phyloP scores from a whole-genome alignment of 1,140 invertebrate species.

The Pseudomyrmex pallidus region DNA sequence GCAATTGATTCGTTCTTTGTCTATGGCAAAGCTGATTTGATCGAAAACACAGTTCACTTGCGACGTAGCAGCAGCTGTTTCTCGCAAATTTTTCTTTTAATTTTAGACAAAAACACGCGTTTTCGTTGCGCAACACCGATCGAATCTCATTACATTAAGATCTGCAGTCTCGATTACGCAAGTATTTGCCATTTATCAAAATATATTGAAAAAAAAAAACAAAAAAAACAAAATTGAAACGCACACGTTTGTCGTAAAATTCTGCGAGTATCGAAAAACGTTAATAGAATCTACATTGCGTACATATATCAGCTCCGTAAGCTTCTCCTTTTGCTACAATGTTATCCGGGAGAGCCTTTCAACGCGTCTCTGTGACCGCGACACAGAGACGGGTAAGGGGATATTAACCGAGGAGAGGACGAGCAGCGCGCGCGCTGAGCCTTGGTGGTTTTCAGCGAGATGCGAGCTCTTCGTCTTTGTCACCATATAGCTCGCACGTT shows the following conservation, averaged over 20 bases:
- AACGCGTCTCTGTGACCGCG: not conserved
- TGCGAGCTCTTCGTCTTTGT: constrained; percentile 21
- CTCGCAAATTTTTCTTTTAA: constrained; percentile 5
- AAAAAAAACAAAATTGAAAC: not conserved
- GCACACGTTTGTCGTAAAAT: not conserved
- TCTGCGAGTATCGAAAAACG: not conserved
- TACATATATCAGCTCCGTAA: too few species aligned
- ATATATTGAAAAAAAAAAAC: too few species aligned
- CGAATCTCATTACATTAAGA: too few species aligned
- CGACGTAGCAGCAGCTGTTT: not conserved
- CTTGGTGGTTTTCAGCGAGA: not conserved
- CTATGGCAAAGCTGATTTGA: constrained; percentile 48
- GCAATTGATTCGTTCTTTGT: constrained; percentile 55
- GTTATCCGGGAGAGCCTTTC: not conserved
- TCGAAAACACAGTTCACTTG: constrained; percentile 19
- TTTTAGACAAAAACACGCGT: not conserved
- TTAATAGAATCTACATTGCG: not conserved
- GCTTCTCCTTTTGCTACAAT: not conserved
- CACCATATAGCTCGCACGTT: constrained; percentile 4
- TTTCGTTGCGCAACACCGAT: too few species aligned
- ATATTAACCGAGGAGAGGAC: constrained; percentile 20
- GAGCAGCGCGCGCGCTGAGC: too few species aligned
- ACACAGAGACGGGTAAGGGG: constrained; percentile 13
- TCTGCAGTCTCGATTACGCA: too few species aligned
- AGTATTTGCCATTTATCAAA: too few species aligned